Evolutionary conservation across 2,888 invertebrate genomes (phyloP).

Genomic region (Alloplasta piceator): DNA sequence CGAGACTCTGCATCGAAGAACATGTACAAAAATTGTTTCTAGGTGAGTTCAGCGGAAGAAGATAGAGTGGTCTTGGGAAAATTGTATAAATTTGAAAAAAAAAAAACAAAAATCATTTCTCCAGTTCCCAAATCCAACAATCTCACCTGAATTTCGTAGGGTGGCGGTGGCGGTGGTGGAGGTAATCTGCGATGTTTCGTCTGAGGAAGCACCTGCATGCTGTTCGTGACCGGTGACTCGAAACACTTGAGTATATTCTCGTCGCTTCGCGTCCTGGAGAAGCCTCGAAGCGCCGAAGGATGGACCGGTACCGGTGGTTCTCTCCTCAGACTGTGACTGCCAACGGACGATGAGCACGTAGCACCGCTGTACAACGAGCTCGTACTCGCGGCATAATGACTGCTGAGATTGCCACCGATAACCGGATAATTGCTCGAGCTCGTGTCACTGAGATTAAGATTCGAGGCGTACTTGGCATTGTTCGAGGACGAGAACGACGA

Average conservation of each 20-base stretch:
- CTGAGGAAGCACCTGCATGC: constrained; percentile 79
- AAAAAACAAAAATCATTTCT: background rate
- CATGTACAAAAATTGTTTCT: constrained; percentile 1
- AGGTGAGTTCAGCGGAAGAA: too few species aligned
- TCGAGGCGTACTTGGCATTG: constrained; percentile 88
- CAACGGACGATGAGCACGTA: constrained; percentile 82
- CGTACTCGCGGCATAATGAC: constrained; percentile 82
- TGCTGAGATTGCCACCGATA: constrained; percentile 77
- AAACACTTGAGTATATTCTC: constrained; percentile 91
- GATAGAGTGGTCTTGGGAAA: too few species aligned
- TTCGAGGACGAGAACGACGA: constrained; percentile 85
- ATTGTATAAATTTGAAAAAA: background rate
- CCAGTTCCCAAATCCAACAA: background rate
- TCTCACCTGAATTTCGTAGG: constrained; percentile 82
- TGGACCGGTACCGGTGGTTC: constrained; percentile 80
- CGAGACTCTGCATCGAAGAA: constrained; percentile 75
- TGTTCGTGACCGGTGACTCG: constrained; percentile 80
- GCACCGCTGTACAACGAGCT: constrained; percentile 83
- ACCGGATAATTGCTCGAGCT: constrained; percentile 74
- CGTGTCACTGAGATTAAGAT: constrained; percentile 87
- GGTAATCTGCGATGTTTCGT: constrained; percentile 85
- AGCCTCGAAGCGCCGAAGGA: constrained; percentile 76
- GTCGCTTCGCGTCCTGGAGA: constrained; percentile 89
- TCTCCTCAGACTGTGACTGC: constrained; percentile 82
- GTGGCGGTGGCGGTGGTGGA: constrained; percentile 86